Base-by-base conservation (phyloP, 2,113 vertebrate species). In the Alectura lathami region DNA sequence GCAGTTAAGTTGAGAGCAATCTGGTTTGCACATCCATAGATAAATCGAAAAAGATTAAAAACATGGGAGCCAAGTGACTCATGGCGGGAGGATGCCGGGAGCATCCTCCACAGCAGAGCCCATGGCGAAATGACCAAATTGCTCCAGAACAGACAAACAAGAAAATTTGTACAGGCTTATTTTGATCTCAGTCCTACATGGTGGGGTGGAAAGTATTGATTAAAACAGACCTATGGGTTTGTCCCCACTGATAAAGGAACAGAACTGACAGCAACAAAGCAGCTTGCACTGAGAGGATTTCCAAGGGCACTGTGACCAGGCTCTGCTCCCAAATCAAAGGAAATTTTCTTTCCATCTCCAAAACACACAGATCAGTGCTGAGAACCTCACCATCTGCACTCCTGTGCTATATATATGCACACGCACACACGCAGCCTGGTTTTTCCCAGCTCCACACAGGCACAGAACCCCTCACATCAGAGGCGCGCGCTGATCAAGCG, bases 361-460 rank as follows among this genome's bases (percentile, higher is more conserved):
- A 24, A 9, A 36, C 21, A 29, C 4, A 5, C 10, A 42, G 42
- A 45, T 2, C 0, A 8, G 18, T 13, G 2, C 43, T 36, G 34
- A 36, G 59, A 60, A 4, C 47, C 17, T 2, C 1, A 45, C 22
- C 34, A 59, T 26, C 66, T 3, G 12, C 50, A 8, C 9, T 17
- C 24, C 51, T 7, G 50, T 8, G 2, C 20, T 17, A 27, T 8
- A 22, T 3, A 4, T 2, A 2, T 3, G 1, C 2, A 8, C 60
- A 62, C 8, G 16, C 9, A 18, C 4, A 6, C 24, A 8, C 9
- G 1, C 32, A 60, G 36, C 30, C 62, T 23, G 48, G 26, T 20
- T 59, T 34, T 36, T 18, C 38, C 66, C 3, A 1, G 45, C 15
- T 2, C 81, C 17, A 29, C 18, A 17, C 32, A 5, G 63, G 77